These are phyloP conservation scores for Heteractis magnifica DNA, from an alignment of 92 coral and sea anemone genomes.

Conservation along the genomic window DNA sequence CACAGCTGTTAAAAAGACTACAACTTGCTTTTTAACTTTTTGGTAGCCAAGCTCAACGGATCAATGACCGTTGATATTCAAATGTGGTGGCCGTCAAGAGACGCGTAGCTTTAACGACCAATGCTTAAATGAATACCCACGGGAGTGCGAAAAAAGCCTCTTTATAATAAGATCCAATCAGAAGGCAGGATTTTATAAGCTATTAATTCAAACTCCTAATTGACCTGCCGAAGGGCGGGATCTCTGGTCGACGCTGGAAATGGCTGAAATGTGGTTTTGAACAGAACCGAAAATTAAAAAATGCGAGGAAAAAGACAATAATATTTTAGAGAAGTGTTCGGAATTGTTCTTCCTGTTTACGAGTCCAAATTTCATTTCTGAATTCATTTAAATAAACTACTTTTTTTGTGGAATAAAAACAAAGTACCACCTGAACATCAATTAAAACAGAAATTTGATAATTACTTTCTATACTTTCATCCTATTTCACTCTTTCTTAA, in stretches of 20 bases:
- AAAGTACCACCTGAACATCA: no score
- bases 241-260: neutral
- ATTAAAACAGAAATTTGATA: no score
- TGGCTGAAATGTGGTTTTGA: neutral
- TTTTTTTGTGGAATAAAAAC: no score
- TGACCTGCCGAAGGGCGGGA: constrained; percentile 10
- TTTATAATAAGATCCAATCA: constrained; percentile 17
- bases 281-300: neutral
- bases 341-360: no score
- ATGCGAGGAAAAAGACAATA: neutral
- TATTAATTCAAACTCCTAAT: constrained; percentile 6
- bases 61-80: constrained; percentile 32
- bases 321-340: neutral
- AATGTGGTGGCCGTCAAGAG: constrained; percentile 18
- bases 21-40: neutral
- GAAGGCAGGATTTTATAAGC: constrained; percentile 13
- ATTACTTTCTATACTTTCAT: no score
- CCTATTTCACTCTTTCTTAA: no score
- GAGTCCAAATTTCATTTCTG: no score
- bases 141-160: constrained; percentile 1
- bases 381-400: no score
- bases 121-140: constrained; percentile 6
- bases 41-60: constrained; percentile 9
- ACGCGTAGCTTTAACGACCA: constrained; percentile 18
- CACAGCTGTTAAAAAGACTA: neutral